These are phyloP conservation scores for Zhuqinia jingwanae DNA, from an alignment of 2,888 invertebrate species.

Conservation along the genomic window DNA sequence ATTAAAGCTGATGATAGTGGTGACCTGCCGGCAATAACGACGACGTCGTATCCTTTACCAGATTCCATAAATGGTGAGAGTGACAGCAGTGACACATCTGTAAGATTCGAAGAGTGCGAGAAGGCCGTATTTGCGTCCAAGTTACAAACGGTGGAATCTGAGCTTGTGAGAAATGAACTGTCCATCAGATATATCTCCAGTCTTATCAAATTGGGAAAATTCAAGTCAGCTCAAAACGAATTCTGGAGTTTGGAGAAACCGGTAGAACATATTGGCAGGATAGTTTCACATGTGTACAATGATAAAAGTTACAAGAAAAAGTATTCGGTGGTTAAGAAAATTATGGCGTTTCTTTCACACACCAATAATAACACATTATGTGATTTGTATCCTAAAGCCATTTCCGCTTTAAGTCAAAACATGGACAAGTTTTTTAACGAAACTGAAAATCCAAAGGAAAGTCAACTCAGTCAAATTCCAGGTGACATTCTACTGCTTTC, in stretches of 20 bases:
- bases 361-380: background rate
- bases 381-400: background rate
- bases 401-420: background rate
- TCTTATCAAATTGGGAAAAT: background rate
- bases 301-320: background rate
- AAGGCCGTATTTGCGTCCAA: no score
- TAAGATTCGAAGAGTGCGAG: no score
- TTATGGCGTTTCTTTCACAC: background rate
- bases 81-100: no score
- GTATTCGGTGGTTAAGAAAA: background rate
- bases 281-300: background rate
- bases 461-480: no score
- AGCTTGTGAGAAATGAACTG: no score
- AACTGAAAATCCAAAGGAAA: no score
- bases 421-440: no score
- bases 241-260: background rate
- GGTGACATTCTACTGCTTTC: background rate
- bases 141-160: no score
- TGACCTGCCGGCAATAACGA: no score
- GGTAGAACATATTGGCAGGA: background rate
- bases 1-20: no score
- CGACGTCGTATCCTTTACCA: no score
- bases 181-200: background rate
- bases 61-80: no score
- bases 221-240: background rate